phyloP scores from a whole-genome alignment of 2,888 invertebrate species.

The Perizoma affinitatum region DNA sequence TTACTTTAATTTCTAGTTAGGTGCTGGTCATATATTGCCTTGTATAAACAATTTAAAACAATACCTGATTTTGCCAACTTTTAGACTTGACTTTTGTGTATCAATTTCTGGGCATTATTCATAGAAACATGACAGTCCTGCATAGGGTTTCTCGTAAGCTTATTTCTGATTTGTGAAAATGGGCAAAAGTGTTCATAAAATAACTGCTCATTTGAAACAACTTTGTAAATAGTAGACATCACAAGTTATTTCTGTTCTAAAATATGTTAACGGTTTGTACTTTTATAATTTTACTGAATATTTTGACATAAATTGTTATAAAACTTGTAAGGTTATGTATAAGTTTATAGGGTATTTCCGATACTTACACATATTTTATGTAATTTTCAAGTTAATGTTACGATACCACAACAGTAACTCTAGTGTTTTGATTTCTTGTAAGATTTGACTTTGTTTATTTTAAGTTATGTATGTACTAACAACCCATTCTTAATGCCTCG shows the following conservation, averaged over 20 bases:
- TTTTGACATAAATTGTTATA: constrained; percentile 67
- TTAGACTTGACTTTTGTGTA: neutral
- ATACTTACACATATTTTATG: constrained; percentile 51
- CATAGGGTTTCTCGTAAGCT: neutral
- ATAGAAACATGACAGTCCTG: neutral
- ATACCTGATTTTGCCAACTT: constrained; percentile 11
- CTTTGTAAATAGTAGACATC: constrained; percentile 74
- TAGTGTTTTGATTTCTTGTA: constrained; percentile 61
- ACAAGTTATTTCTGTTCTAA: constrained; percentile 56
- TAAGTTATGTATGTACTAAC: constrained; percentile 67
- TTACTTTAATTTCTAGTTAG: constrained; percentile 40
- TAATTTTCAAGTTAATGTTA: constrained; percentile 43
- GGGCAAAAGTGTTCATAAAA: constrained; percentile 4
- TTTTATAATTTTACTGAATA: constrained; percentile 68
- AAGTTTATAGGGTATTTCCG: constrained; percentile 55
- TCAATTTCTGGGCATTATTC: neutral
- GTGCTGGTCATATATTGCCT: constrained; percentile 50
- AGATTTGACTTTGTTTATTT: constrained; percentile 67
- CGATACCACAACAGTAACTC: constrained; percentile 43
- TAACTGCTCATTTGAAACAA: constrained; percentile 49
- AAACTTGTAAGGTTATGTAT: constrained; percentile 49
- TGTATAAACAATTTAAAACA: constrained; percentile 12
- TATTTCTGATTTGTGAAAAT: constrained; percentile 11
- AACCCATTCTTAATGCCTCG: constrained; percentile 63
- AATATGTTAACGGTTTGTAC: constrained; percentile 49